Percentiles rank a stretch among this genome's conserved stretches.
These are phyloP conservation scores for Rhineura floridana DNA, from an alignment of 2,113 vertebrate species.

Conservation along the genomic window DNA sequence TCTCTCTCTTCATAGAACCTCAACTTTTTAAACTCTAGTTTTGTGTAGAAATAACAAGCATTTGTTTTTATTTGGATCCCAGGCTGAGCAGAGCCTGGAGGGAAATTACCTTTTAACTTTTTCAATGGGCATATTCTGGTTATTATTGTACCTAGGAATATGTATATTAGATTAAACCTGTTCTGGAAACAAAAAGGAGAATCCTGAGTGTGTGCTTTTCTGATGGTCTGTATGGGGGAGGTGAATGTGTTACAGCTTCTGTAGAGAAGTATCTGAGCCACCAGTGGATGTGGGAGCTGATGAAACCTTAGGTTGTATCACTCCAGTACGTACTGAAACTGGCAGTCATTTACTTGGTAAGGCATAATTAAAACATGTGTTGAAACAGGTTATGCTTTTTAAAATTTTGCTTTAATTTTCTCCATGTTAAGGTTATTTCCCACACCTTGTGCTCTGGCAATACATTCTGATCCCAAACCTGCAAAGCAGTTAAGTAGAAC, in stretches of 20 bases:
- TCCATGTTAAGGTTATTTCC: background rate
- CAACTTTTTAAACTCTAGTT: constrained; percentile 74
- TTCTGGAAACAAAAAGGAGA: constrained; percentile 72
- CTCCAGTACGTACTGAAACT: background rate
- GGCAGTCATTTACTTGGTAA: background rate
- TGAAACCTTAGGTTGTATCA: background rate
- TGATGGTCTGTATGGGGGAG: constrained; percentile 18
- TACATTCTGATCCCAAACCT: background rate
- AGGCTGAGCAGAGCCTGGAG: constrained; percentile 62
- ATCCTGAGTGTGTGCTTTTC: constrained; percentile 58
- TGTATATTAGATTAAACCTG: constrained; percentile 79
- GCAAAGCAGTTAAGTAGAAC: background rate
- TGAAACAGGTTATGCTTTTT: background rate
- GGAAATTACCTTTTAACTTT: constrained; percentile 75
- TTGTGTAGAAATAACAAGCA: constrained; percentile 75
- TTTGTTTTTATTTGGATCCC: constrained; percentile 75
- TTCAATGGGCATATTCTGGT: constrained; percentile 72
- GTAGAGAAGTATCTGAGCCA: background rate
- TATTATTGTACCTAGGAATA: constrained; percentile 73
- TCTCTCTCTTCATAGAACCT: constrained; percentile 68
- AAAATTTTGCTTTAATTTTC: background rate
- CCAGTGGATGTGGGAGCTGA: background rate
- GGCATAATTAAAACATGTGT: background rate
- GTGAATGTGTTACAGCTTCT: background rate
- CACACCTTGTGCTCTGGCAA: background rate